These are phyloP conservation scores for Exephanes ischioxanthus DNA, from an alignment of 2,888 invertebrate species.

Conservation along the genomic window DNA sequence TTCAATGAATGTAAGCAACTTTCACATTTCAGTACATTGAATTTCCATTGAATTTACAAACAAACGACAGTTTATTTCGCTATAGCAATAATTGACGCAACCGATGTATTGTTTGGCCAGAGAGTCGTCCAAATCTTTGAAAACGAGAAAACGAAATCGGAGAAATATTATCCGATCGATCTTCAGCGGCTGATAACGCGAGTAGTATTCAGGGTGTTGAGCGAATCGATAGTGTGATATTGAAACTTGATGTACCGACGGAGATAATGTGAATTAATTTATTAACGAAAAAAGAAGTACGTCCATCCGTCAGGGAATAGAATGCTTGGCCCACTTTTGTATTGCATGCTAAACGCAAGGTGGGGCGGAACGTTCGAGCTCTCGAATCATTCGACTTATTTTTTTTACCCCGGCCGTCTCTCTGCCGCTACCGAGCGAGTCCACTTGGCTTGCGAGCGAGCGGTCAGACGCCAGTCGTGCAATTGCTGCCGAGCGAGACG, in stretches of 20 bases:
- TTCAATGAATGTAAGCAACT: no score
- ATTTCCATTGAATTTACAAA: no score
- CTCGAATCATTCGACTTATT: conserved; percentile 38
- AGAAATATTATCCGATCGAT: not conserved
- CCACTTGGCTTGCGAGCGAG: conserved; percentile 29
- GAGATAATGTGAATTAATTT: not conserved
- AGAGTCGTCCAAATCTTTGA: not conserved
- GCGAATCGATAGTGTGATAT: not conserved
- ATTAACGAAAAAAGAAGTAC: not conserved
- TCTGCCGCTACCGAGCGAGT: conserved; percentile 5
- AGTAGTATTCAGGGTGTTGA: not conserved
- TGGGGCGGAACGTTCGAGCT: conserved; percentile 21
- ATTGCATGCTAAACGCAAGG: not conserved
- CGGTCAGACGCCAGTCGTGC: conserved; percentile 42
- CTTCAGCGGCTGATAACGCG: not conserved
- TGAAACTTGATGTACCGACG: not conserved
- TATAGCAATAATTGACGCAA: no score
- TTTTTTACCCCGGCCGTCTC: conserved; percentile 4
- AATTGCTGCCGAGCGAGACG: conserved; percentile 16
- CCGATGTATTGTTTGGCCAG: no score
- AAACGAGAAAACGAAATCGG: not conserved
- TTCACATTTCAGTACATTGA: no score
- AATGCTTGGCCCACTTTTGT: conserved; percentile 4
- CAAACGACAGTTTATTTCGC: no score
- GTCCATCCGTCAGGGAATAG: not conserved